Evolutionary conservation across 2,888 invertebrate species (phyloP), one percentile per base, ranked within the genome.

Genomic region (Zhengitettix transpicula): DNA sequence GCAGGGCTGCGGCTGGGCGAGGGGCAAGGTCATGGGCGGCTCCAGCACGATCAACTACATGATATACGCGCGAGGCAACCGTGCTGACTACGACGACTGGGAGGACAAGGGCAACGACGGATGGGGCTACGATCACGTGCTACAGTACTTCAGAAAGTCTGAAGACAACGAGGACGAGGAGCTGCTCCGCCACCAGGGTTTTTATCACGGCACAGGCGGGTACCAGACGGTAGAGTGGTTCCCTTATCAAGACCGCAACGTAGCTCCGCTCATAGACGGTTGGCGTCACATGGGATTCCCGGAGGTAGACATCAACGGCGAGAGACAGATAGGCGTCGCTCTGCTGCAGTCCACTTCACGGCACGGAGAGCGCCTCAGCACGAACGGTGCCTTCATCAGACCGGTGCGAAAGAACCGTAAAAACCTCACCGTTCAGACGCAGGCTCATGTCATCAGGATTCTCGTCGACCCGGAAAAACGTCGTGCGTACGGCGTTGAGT

Each of bases 101-200:
- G 81, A 78, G 12, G 74, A 75, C 41, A 68, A 77, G 52, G 84
- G 81, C 1, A 83, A 82, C 66, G 72, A 73, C 57, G 83, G 82
- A 9, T 84, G 84, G 84, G 78, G 78, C 58, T 84, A 78, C 67
- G 68, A 73, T 55, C 79, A 82, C 64, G 81, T 83, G 0, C 72
- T 87, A 15, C 84, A 84, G 0, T 88, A 87, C 69, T 88, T 83
- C 70, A 80, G 78, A 59, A 83, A 83, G 71, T 76, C 82, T 0
- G 84, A 84, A 72, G 75, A 82, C 65, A 83, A 83, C 65, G 73
- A 75, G 68, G 79, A 82, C 61, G 68, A 74, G 1, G 80, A 78
- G 66, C 60, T 68, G 9, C 69, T 72, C 10, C 70, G 76, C 10
- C 72, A 77, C 40, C 75, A 82, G 64, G 75, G 74, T 3, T 67